Evolutionary conservation across 1,140 invertebrate genomes (phyloP).

Genomic region (Bathynomus jamesi): DNA sequence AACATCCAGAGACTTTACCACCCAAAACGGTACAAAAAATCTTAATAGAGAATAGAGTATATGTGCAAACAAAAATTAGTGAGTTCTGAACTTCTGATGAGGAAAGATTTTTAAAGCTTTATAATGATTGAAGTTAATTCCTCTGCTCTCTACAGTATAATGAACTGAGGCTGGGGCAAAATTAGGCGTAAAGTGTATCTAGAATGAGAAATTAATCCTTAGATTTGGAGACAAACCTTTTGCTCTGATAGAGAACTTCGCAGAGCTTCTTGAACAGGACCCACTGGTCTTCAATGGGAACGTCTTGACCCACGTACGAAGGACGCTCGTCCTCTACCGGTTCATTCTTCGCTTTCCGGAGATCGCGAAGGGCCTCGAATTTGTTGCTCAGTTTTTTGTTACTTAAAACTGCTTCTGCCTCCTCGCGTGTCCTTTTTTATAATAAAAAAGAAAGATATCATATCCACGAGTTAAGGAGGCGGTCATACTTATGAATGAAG

Average conservation of each 20-base stretch:
- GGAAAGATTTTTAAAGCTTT: too few relatives aligned
- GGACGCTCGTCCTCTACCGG: conserved; percentile 25
- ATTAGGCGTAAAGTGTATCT: too few relatives aligned
- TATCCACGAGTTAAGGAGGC: background rate
- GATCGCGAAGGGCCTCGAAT: conserved; percentile 47
- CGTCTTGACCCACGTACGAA: conserved; percentile 24
- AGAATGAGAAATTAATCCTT: background rate
- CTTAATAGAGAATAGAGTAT: too few relatives aligned
- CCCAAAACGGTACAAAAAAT: too few relatives aligned
- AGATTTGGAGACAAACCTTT: conserved; percentile 42
- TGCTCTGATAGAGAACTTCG: conserved; percentile 54
- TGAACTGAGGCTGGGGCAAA: too few relatives aligned
- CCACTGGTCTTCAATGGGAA: conserved; percentile 56
- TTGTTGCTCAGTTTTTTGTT: conserved; percentile 40
- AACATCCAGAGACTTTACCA: too few relatives aligned
- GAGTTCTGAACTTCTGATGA: too few relatives aligned
- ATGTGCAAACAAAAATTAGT: too few relatives aligned
- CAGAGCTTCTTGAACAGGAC: conserved; percentile 61
- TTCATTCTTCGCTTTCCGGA: conserved; percentile 44
- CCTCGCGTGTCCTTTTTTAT: conserved; percentile 48
- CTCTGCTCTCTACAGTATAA: too few relatives aligned
- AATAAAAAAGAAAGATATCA: too few relatives aligned
- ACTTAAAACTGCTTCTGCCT: conserved; percentile 51
- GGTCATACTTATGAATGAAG: too few relatives aligned
- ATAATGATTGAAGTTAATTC: too few relatives aligned